A percentile compares a stretch with the other conserved stretches of the same genome.
Conservation (phyloP, 2,113 vertebrate species). For the Antennarius striatus region DNA sequence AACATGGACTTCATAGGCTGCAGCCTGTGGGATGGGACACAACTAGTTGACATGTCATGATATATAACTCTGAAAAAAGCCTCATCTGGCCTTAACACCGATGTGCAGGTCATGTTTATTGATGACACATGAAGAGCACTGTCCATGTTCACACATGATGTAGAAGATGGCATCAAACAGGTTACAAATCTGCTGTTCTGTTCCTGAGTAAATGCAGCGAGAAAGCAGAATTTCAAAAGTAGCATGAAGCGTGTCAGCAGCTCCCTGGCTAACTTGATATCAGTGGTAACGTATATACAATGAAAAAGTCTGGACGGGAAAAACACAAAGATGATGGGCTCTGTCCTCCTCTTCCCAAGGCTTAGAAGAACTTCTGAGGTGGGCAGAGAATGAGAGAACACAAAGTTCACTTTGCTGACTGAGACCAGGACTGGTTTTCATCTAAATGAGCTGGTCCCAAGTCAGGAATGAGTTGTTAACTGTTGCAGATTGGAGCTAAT, state of each 20-base stretch:
- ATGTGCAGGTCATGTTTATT: too few relatives aligned
- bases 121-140: conserved; percentile 6
- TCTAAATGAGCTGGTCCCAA: conserved; percentile 27
- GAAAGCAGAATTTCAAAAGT: conserved; percentile 36
- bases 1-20: background rate
- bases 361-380: conserved; percentile 50
- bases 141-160: conserved; percentile 15
- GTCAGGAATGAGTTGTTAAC: conserved; percentile 34
- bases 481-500: conserved; percentile 40
- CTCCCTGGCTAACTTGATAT: conserved; percentile 60
- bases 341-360: conserved; percentile 37
- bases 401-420: conserved; percentile 34
- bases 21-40: conserved; percentile 22
- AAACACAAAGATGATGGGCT: conserved; percentile 20
- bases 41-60: background rate
- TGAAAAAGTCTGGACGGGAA: conserved; percentile 28
- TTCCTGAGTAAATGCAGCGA: conserved; percentile 63
- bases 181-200: conserved; percentile 23
- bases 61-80: too few relatives aligned
- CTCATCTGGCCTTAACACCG: too few relatives aligned
- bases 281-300: conserved; percentile 49
- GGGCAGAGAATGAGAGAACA: conserved; percentile 39
- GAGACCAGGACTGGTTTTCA: conserved; percentile 22
- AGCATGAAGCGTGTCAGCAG: conserved; percentile 56
- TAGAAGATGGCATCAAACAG: conserved; percentile 12